Evolutionary conservation across 1,140 invertebrate species (phyloP).

Genomic region (Polypedilum pembai): DNA sequence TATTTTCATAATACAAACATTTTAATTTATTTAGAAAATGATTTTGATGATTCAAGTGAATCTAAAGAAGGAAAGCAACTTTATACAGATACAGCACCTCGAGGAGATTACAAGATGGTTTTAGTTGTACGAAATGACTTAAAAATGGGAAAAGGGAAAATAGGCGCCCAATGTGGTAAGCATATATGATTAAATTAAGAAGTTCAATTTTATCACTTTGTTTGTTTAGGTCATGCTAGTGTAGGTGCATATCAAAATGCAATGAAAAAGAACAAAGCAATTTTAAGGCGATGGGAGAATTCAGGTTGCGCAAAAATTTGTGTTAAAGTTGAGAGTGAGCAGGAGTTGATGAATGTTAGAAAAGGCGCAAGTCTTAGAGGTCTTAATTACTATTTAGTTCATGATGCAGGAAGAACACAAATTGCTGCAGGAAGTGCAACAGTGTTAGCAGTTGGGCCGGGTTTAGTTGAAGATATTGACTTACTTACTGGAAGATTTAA

Average conservation of each 20-base stretch:
- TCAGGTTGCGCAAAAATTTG: conserved; percentile 79
- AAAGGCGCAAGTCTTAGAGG: conserved; percentile 59
- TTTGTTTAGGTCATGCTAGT: conserved; percentile 62
- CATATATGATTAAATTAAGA: too few relatives aligned
- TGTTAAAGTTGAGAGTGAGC: conserved; percentile 62
- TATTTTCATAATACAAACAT: too few relatives aligned
- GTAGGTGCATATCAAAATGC: conserved; percentile 68
- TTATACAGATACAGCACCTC: conserved; percentile 28
- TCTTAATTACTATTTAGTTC: conserved; percentile 63
- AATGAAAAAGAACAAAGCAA: conserved; percentile 50
- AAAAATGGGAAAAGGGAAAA: conserved; percentile 91
- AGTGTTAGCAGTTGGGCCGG: conserved; percentile 86
- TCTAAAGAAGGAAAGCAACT: background rate
- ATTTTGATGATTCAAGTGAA: background rate
- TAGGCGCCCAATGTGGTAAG: conserved; percentile 74
- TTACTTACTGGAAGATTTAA: conserved; percentile 82
- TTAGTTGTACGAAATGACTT: conserved; percentile 82
- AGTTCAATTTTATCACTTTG: too few relatives aligned
- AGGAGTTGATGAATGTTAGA: conserved; percentile 56
- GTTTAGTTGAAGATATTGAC: conserved; percentile 63
- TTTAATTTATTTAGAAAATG: background rate
- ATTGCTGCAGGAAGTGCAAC: conserved; percentile 77
- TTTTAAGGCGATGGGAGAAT: conserved; percentile 65
- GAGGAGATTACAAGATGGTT: conserved; percentile 67
- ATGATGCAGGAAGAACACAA: conserved; percentile 87